Evolutionary conservation across 1,140 invertebrate species (phyloP), one percentile per base, ranked within the genome.

Genomic region (Acromyrmex charruanus): DNA sequence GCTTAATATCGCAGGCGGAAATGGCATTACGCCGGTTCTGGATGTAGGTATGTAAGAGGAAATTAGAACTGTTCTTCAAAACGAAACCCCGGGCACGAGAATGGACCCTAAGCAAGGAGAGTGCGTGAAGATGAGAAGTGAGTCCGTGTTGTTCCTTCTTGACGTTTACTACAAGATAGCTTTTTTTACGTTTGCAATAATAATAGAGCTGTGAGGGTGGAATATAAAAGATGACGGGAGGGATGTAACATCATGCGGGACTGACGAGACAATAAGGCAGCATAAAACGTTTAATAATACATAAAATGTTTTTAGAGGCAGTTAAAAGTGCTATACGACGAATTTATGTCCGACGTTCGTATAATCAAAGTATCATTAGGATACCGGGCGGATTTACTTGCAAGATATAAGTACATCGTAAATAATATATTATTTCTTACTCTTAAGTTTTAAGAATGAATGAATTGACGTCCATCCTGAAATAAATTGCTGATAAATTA

Each of bases 11-110:
- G 55, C 25, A 9, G 4, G 12, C 25, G 68, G 53, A 82, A 82
- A 82, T 74, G 80, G 12, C 25, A 44, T 71, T 58, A 18, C 49
- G 12, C 4, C 7, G 51, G 21, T 81, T 18, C 12, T 28, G 28
- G 39, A 74, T 74, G 4, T 59, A 44, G 7, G 7, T 39, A 44
- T 12, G 1, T 44, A 82, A n/a, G 39, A 59, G 25, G 25, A 74
- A 82, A 82, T 82, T 61, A 82, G 18, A 74, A 61, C 55, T 59
- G 51, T 81, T 81, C 66, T 31, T n/a, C 39, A 61, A 59, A 81
- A 49, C 18, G 49, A 7, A 12, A 18, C 72, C 3, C 51, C 49
- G 12, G 31, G 2, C 5, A 21, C 10, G 12, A 61, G 21, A 61
- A 61, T 25, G 58, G 58, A 61, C 21, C 21, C 58, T 21, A 28